Evolutionary conservation across 2,797 vertebrate species (phyloP).

Genomic region (Alca torda): DNA sequence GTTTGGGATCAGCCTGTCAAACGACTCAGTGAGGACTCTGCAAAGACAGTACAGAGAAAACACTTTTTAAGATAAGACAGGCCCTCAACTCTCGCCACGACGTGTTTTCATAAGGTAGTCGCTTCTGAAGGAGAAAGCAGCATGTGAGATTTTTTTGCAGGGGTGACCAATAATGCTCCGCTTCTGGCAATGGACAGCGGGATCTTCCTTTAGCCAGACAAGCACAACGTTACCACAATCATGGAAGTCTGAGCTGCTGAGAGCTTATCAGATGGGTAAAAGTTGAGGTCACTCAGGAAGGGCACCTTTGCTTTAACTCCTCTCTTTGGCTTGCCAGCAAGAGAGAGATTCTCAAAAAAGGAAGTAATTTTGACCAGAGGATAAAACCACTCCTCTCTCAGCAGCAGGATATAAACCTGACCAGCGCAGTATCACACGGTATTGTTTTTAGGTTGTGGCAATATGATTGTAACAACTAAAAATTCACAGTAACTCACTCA

Average conservation of each 20-base stretch:
- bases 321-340: background rate
- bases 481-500: constrained; percentile 72
- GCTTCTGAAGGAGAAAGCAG: background rate
- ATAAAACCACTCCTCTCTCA: background rate
- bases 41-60: background rate
- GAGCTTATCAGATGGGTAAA: background rate
- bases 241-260: background rate
- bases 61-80: background rate
- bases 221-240: background rate
- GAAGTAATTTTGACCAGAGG: background rate
- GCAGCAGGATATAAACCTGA: background rate
- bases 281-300: background rate
- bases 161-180: background rate
- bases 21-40: background rate
- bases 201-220: background rate
- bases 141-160: background rate
- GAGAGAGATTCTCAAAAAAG: background rate
- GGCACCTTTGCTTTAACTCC: background rate
- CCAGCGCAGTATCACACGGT: fast-evolving
- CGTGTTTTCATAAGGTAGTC: background rate
- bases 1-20: background rate
- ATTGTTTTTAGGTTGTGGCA: background rate
- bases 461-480: fast-evolving
- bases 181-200: background rate
- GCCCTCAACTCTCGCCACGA: background rate